Evolutionary conservation across 2,113 vertebrate species (phyloP).

Genomic region (Polypterus bichir): DNA sequence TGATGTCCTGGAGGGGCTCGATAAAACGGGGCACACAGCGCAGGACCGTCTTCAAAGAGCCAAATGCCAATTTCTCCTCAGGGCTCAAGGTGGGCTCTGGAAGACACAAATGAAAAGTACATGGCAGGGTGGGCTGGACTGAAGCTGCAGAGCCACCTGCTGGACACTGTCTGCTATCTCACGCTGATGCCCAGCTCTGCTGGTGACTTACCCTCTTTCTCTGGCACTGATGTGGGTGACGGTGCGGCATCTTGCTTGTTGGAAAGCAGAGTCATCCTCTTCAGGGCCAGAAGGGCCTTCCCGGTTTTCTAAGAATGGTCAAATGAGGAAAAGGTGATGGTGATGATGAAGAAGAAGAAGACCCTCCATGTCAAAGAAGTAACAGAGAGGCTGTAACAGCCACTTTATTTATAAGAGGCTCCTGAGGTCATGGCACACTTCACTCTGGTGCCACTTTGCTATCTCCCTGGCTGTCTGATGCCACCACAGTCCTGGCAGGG

Average conservation of each 20-base stretch:
- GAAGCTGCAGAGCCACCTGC: no score
- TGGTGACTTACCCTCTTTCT: constrained; percentile 32
- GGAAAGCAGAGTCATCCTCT: constrained; percentile 59
- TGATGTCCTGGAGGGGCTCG: constrained; percentile 29
- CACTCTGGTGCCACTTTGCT: no score
- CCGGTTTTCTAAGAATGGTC: constrained; percentile 59
- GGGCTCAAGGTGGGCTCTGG: constrained; percentile 40
- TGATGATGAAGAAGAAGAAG: no score
- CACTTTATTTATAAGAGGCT: neutral
- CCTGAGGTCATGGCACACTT: no score
- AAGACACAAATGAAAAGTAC: neutral
- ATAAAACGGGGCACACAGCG: constrained; percentile 33
- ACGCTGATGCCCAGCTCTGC: no score
- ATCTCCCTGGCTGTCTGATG: no score
- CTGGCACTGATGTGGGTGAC: constrained; percentile 29
- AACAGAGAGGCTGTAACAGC: neutral
- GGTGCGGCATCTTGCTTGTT: constrained; percentile 37
- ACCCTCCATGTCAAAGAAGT: no score
- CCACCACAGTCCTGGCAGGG: no score
- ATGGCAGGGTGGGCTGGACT: no score
- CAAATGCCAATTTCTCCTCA: constrained; percentile 37
- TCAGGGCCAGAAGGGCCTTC: constrained; percentile 69
- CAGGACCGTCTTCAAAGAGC: constrained; percentile 44
- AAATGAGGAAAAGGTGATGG: neutral
- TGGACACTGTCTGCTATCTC: no score